Evolutionary conservation across 1,140 invertebrate genomes (phyloP).

Genomic region (Euura lappo): DNA sequence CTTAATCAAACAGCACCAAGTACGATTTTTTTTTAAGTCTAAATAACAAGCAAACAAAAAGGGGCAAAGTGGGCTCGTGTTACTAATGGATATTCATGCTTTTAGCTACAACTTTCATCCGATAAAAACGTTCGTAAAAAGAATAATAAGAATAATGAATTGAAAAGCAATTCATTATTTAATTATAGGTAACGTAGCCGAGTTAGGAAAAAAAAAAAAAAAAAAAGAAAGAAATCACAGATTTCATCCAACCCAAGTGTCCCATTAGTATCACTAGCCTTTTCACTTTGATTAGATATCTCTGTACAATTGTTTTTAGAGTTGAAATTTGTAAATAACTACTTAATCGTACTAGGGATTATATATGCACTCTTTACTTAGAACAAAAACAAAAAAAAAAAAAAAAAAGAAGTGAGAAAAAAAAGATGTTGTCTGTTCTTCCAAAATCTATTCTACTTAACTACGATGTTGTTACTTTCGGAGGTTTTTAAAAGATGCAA

Average conservation of each 20-base stretch:
- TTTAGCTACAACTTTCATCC: too few species aligned
- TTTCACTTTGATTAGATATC: neutral
- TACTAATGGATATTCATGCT: neutral
- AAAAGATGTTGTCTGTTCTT: conserved; percentile 14
- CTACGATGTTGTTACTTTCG: conserved; percentile 4
- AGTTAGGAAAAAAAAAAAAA: neutral
- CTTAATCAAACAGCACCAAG: conserved; percentile 2
- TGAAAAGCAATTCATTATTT: neutral
- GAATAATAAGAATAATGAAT: too few species aligned
- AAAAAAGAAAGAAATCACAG: too few species aligned
- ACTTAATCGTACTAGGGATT: neutral
- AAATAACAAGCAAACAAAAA: neutral
- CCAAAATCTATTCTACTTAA: conserved; percentile 13
- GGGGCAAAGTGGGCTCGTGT: neutral
- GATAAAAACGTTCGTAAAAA: too few species aligned
- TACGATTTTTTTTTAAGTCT: conserved; percentile 2
- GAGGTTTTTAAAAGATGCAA: conserved; percentile 4
- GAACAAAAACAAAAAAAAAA: neutral
- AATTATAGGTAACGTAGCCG: neutral
- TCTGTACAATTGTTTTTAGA: neutral
- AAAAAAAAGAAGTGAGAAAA: conserved; percentile 7
- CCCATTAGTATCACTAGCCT: neutral
- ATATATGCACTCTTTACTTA: neutral
- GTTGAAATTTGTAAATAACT: conserved; percentile 1
- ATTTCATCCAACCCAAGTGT: too few species aligned